A percentile compares a stretch with the other conserved stretches of the same genome.
Evolutionary conservation across 2,797 vertebrate species (phyloP).

Genomic region (Sebastes oblongus): DNA sequence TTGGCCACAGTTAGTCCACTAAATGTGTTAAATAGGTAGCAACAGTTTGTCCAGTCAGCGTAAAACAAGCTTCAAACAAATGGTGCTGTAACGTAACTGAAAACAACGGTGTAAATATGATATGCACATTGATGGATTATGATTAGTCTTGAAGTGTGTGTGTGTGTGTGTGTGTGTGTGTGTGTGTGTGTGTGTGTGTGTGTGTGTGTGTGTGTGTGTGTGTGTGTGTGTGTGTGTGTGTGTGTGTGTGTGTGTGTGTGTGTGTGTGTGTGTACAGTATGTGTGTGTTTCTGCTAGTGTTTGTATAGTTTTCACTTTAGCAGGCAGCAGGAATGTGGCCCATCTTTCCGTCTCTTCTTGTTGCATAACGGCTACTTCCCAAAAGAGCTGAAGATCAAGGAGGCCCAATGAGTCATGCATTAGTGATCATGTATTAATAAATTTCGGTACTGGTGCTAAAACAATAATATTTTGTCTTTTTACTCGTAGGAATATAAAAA

Average conservation of each 20-base stretch:
- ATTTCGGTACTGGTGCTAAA: background rate
- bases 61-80: too few species aligned
- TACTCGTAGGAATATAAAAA: background rate
- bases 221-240: too few species aligned
- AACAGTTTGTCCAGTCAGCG: background rate
- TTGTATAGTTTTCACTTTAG: conserved; percentile 54
- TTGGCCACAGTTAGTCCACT: background rate
- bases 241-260: background rate
- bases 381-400: conserved; percentile 12
- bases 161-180: background rate
- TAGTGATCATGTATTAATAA: background rate
- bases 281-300: background rate
- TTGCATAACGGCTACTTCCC: conserved; percentile 56
- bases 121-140: background rate
- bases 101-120: too few species aligned
- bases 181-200: background rate
- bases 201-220: too few species aligned
- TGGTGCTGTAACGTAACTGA: too few species aligned
- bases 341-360: conserved; percentile 50
- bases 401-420: background rate
- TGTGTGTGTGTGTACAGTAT: background rate
- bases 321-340: conserved; percentile 63
- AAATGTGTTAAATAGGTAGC: background rate
- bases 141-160: background rate
- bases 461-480: background rate